phyloP scores from a whole-genome alignment of 2,888 invertebrate species.

The Chaetogeoica ovagalla region DNA sequence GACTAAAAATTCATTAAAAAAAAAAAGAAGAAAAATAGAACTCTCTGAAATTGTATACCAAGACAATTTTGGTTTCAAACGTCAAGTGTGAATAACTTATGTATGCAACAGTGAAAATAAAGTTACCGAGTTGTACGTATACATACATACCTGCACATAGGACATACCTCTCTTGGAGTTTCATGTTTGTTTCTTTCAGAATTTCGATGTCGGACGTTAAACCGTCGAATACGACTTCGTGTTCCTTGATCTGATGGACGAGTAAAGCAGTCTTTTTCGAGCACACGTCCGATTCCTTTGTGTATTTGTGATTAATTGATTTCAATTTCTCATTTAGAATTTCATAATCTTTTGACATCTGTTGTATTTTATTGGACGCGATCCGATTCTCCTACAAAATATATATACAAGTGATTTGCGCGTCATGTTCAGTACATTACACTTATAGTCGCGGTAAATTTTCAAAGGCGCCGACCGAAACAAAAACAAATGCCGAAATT shows the following conservation, averaged over 20 bases:
- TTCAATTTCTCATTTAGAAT: conserved; percentile 4
- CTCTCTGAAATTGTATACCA: too few relatives aligned
- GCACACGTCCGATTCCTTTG: neutral
- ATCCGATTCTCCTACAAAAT: conserved; percentile 23
- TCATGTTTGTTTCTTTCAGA: conserved; percentile 23
- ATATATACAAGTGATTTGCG: neutral
- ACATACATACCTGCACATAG: neutral
- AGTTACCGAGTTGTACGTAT: too few relatives aligned
- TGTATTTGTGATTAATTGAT: neutral
- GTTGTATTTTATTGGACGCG: neutral
- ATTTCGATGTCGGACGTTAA: neutral
- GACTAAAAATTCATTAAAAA: too few relatives aligned
- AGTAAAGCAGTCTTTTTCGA: neutral
- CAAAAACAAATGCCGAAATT: too few relatives aligned
- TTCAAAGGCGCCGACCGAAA: too few relatives aligned
- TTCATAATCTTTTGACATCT: conserved; percentile 11
- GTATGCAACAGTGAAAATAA: too few relatives aligned
- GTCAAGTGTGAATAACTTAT: too few relatives aligned
- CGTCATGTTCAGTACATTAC: too few relatives aligned
- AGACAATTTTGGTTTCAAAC: too few relatives aligned
- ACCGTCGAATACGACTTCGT: conserved; percentile 2
- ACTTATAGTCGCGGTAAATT: too few relatives aligned
- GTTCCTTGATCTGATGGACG: conserved; percentile 11
- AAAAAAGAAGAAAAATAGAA: too few relatives aligned
- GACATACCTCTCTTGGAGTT: conserved; percentile 28